phyloP scores from a whole-genome alignment of 2,113 vertebrate species.

The Carassius auratus region DNA sequence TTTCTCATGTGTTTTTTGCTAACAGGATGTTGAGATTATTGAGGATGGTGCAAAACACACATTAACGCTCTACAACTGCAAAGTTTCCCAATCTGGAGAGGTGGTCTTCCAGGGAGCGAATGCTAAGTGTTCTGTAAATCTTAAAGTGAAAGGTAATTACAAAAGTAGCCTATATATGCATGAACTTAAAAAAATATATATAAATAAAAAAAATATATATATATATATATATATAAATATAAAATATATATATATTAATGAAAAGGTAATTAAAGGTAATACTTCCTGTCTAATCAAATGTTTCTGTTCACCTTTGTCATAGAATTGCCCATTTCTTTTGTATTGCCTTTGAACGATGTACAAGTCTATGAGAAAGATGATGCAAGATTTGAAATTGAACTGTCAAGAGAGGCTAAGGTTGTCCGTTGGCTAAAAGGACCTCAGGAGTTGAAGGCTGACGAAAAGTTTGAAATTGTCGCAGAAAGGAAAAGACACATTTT shows the following conservation, averaged over 20 bases:
- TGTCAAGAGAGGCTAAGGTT: constrained; percentile 88
- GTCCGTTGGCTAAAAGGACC: constrained; percentile 94
- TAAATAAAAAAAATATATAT: not conserved
- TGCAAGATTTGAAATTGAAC: constrained; percentile 90
- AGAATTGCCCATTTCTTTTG: constrained; percentile 95
- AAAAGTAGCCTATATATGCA: no score
- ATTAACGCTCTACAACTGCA: constrained; percentile 92
- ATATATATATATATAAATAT: not conserved
- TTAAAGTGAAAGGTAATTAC: constrained; percentile 94
- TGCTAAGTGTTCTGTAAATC: constrained; percentile 89
- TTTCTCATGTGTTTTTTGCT: constrained; percentile 22
- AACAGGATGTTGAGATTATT: constrained; percentile 91
- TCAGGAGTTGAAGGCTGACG: constrained; percentile 83
- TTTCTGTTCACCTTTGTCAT: constrained; percentile 61
- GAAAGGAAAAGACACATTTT: constrained; percentile 85
- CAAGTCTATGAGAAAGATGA: constrained; percentile 97
- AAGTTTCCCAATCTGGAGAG: constrained; percentile 88
- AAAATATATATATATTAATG: not conserved
- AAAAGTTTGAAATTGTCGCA: constrained; percentile 82
- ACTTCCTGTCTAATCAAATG: not conserved
- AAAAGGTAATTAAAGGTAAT: constrained; percentile 9
- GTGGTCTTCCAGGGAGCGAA: constrained; percentile 90
- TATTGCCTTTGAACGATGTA: constrained; percentile 86
- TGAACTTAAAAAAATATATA: no score
- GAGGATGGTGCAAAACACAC: constrained; percentile 92